Evolutionary conservation across 2,113 vertebrate genomes (phyloP), one percentile per base, ranked within the genome.

Genomic region (Anguilla rostrata): DNA sequence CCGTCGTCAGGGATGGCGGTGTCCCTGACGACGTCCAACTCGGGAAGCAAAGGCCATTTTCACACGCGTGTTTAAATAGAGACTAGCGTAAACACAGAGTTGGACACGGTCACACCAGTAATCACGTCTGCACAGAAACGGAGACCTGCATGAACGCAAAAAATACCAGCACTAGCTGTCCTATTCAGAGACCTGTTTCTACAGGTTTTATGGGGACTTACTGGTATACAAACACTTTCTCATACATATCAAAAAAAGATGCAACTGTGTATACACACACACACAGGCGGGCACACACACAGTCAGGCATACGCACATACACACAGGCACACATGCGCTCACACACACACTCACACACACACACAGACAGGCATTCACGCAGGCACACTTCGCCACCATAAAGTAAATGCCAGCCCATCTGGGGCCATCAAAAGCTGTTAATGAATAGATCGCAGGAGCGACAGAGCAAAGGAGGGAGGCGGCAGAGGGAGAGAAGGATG

Each of bases 401-500:
- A 94, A 94, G 92, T 91, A 92, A 92, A 93, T 41, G 92, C 87
- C 85, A 29, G 89, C 90, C 93, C 91, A 93, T 95, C 92, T 95
- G 94, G 93, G 92, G 94, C 87, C 92, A 93, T 93, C 94, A 92
- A 93, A 92, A 92, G 90, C 94, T 92, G 91, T 94, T 95, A 95
- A 96, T 95, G 94, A 94, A 95, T 92, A 93, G 92, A 91, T 88
- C 88, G 89, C 87, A 88, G 89, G 89, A 89, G 90, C 90, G 83
- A 90, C 87, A 87, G 91, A 91, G 93, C 91, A 92, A 94, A 93
- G 93, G 93, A 91, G 91, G 83, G 89, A 89, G 90, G 90, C 75
- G 87, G 88, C 86, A 66, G 88, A 90, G 89, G 85, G 83, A 87
- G 90, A 90, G 83, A 88, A 88, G 88, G 87, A 90, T 87, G 86